phyloP scores from a whole-genome alignment of 2,113 vertebrate species.

The Apistogramma diplotaenia region DNA sequence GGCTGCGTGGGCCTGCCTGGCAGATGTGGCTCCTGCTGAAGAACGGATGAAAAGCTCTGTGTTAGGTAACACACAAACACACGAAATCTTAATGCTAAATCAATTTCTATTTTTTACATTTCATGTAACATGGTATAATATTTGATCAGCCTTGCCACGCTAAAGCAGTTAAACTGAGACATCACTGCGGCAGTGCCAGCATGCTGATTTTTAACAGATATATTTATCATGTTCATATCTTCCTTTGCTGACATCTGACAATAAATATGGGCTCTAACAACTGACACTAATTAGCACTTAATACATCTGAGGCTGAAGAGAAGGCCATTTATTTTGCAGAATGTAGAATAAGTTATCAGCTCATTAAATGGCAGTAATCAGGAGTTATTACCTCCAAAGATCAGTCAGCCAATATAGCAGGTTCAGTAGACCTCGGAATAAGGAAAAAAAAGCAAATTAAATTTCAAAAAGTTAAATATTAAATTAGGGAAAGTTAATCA shows the following conservation, averaged over 20 bases:
- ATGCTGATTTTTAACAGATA: neutral
- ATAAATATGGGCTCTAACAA: neutral
- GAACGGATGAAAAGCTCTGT: neutral
- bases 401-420: neutral
- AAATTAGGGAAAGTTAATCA: neutral
- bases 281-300: neutral
- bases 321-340: neutral
- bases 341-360: neutral
- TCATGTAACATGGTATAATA: neutral
- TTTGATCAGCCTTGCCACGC: neutral
- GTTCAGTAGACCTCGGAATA: neutral
- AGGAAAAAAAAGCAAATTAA: no score
- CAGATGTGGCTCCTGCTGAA: slow-evolving; percentile 19
- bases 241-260: neutral
- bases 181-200: neutral
- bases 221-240: neutral
- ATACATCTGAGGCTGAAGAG: no score
- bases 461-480: neutral
- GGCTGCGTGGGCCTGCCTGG: slow-evolving; percentile 23
- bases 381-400: neutral
- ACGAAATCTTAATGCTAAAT: neutral
- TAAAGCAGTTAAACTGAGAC: neutral
- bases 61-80: slow-evolving; percentile 46
- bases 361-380: neutral
- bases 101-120: neutral